phyloP scores from a whole-genome alignment of 2,113 vertebrate species.

The Buteo buteo region DNA sequence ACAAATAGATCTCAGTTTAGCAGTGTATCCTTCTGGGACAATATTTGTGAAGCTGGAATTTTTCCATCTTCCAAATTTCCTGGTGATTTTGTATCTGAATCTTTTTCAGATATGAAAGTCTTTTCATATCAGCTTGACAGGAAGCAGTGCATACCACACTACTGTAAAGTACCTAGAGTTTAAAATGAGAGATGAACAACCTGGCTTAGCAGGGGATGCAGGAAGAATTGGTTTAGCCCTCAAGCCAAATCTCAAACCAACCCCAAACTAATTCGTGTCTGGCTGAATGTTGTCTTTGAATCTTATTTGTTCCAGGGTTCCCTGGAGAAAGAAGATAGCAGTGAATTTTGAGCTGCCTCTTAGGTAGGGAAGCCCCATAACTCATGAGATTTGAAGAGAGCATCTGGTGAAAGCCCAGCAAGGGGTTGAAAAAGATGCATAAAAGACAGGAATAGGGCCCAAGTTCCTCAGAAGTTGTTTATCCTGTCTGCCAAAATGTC shows the following conservation, averaged over 20 bases:
- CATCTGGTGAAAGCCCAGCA: conserved; percentile 16
- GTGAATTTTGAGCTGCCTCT: background rate
- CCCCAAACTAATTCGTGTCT: conserved; percentile 42
- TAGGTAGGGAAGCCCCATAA: conserved; percentile 29
- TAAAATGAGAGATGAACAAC: conserved; percentile 12
- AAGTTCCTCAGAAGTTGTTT: conserved; percentile 39
- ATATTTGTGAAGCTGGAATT: conserved; percentile 40
- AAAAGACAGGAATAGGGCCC: conserved; percentile 35
- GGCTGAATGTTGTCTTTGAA: conserved; percentile 44
- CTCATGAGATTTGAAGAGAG: conserved; percentile 34
- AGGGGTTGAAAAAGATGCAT: conserved; percentile 10
- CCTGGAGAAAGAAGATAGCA: conserved; percentile 22
- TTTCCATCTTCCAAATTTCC: conserved; percentile 51
- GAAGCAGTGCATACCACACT: background rate
- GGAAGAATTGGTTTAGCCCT: background rate
- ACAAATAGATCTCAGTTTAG: conserved; percentile 45
- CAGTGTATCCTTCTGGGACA: conserved; percentile 32
- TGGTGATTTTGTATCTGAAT: conserved; percentile 36
- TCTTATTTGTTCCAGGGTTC: conserved; percentile 16
- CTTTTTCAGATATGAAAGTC: conserved; percentile 32
- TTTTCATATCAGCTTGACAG: conserved; percentile 32
- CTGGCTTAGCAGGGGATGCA: conserved; percentile 8
- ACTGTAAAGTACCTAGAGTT: background rate
- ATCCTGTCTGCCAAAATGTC: conserved; percentile 14
- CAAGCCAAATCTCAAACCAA: conserved; percentile 2